These are phyloP conservation scores for Stichodactyla mertensii DNA, from an alignment of 64 coral and sea anemone genomes.

Conservation along the genomic window DNA sequence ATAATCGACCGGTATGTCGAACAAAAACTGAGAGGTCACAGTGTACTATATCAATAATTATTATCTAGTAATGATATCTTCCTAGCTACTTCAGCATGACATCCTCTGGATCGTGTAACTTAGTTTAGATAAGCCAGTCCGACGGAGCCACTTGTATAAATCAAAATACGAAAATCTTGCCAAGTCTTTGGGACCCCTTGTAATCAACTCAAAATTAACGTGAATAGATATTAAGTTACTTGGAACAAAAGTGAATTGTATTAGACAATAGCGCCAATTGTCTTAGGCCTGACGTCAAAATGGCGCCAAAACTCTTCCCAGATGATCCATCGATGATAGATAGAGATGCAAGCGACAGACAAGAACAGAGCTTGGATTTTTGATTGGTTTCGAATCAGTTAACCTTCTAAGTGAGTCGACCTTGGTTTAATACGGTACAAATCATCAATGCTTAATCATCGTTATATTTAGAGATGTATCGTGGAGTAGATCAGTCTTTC, in stretches of 20 bases:
- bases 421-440: not conserved
- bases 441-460: not conserved
- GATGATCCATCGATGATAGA: not conserved
- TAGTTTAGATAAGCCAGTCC: not conserved
- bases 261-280: conserved; percentile 11
- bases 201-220: not conserved
- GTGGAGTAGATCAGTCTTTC: not conserved
- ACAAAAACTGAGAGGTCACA: not conserved
- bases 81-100: not conserved
- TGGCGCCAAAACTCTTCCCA: not conserved
- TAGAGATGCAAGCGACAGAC: not conserved
- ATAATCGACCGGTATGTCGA: not conserved
- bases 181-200: not conserved
- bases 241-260: not conserved
- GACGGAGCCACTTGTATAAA: not conserved
- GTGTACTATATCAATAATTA: not conserved
- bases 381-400: not conserved
- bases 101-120: not conserved
- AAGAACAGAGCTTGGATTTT: not conserved
- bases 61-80: not conserved
- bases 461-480: not conserved
- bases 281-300: not conserved
- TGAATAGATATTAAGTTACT: not conserved
- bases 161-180: not conserved
- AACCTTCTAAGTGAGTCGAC: not conserved